A percentile compares a stretch with the other conserved stretches of the same genome.
phyloP scores from a whole-genome alignment of 2,888 invertebrate species.

The Rhorus exstirpatorius region DNA sequence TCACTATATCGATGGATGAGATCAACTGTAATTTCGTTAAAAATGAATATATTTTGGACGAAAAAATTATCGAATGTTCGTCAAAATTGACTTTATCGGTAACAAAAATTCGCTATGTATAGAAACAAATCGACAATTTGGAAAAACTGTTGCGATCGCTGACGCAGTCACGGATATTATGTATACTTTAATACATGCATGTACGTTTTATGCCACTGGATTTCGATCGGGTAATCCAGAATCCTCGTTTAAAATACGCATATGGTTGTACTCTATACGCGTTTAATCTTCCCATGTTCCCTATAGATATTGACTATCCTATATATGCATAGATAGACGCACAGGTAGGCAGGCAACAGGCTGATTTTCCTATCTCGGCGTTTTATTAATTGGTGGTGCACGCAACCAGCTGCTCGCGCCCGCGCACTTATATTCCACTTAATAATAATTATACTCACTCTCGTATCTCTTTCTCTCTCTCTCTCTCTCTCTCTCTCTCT shows the following conservation, averaged over 20 bases:
- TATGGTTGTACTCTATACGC: conserved; percentile 12
- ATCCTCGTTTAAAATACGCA: conserved; percentile 23
- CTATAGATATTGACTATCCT: conserved; percentile 28
- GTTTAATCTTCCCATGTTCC: conserved; percentile 18
- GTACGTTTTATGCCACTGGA: conserved; percentile 15
- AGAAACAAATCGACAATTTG: too few species aligned
- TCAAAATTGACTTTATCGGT: too few species aligned
- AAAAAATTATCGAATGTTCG: too few species aligned
- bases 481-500: conserved; percentile 12
- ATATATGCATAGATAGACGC: not conserved
- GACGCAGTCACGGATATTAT: not conserved
- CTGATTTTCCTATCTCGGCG: conserved; percentile 53
- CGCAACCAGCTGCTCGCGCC: conserved; percentile 69
- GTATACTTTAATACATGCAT: conserved; percentile 3
- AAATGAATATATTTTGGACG: too few species aligned
- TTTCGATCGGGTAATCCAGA: conserved; percentile 45
- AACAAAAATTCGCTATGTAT: too few species aligned
- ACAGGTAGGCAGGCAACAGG: conserved; percentile 55
- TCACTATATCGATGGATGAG: too few species aligned
- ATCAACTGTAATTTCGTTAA: too few species aligned
- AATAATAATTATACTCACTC: conserved; percentile 76
- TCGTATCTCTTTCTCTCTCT: conserved; percentile 24
- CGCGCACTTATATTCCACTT: conserved; percentile 75
- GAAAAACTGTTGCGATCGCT: too few species aligned
- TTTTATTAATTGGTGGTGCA: conserved; percentile 74